Evolutionary conservation across 2,797 vertebrate genomes (phyloP).

Genomic region (Rhynchonycteris naso): DNA sequence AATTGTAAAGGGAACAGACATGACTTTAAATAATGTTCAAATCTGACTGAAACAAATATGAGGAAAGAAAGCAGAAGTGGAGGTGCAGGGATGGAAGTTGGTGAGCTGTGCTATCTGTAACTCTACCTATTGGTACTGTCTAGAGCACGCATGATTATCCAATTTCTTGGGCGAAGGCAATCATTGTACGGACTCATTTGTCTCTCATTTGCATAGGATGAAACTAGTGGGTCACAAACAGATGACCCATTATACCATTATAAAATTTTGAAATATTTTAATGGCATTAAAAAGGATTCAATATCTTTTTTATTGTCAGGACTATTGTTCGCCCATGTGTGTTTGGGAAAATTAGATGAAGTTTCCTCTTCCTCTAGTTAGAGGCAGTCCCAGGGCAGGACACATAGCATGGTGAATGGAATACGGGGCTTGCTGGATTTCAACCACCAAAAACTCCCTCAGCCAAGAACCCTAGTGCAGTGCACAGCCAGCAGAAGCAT

Average conservation of each 20-base stretch:
- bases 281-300: neutral
- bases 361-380: neutral
- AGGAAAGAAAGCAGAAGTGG: neutral
- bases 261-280: neutral
- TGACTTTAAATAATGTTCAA: neutral
- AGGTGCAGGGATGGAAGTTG: neutral
- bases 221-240: neutral
- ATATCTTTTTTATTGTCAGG: neutral
- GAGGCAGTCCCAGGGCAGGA: neutral
- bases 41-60: neutral
- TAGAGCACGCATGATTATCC: neutral
- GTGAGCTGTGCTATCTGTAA: neutral
- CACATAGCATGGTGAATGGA: neutral
- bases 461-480: neutral
- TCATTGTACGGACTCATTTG: neutral
- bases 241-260: neutral
- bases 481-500: neutral
- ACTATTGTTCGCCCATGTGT: neutral
- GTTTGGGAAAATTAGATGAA: neutral
- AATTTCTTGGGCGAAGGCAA: neutral
- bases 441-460: neutral
- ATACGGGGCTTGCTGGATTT: neutral
- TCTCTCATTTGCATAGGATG: neutral
- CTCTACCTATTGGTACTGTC: neutral
- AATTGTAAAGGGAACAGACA: neutral